These are phyloP conservation scores for Drosophila pandora DNA, from an alignment of 1,140 invertebrate genomes.

Conservation along the genomic window DNA sequence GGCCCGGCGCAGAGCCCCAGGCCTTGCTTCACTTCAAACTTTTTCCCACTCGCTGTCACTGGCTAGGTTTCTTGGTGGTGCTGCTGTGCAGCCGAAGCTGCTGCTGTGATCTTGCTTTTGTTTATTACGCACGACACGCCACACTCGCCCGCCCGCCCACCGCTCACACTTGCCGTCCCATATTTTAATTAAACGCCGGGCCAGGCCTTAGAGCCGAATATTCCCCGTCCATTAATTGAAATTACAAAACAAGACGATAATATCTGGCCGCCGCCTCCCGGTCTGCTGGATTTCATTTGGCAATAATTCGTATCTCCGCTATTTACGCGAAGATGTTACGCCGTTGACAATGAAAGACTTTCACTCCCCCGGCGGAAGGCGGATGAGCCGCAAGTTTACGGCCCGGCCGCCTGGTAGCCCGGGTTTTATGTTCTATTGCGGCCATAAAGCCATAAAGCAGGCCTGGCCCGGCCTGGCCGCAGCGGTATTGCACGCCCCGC, in stretches of 20 bases:
- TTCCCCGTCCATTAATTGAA: conserved; percentile 65
- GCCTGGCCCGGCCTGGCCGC: conserved; percentile 14
- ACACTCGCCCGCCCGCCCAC: conserved; percentile 39
- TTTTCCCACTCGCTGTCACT: conserved; percentile 49
- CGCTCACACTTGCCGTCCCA: conserved; percentile 69
- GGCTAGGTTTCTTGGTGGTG: conserved; percentile 39
- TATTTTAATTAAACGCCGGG: conserved; percentile 74
- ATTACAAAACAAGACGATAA: conserved; percentile 55
- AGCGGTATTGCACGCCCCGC: conserved; percentile 11
- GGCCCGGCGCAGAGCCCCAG: conserved; percentile 36
- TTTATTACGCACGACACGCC: conserved; percentile 66
- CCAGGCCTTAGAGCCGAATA: conserved; percentile 62
- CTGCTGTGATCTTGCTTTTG: conserved; percentile 52
- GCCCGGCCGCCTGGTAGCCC: conserved; percentile 21
- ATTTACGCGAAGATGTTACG: conserved; percentile 53
- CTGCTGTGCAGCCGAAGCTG: conserved; percentile 4
- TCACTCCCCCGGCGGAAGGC: conserved; percentile 38
- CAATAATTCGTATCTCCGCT: conserved; percentile 65
- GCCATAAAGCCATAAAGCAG: conserved; percentile 69
- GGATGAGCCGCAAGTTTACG: conserved; percentile 35
- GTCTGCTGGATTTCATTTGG: conserved; percentile 37
- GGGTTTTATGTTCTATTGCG: conserved; percentile 70
- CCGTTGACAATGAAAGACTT: conserved; percentile 61
- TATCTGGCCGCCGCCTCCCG: conserved; percentile 9
- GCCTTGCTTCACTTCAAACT: conserved; percentile 58